Evolutionary conservation across 1,140 invertebrate genomes (phyloP).

Genomic region (Atta texana): DNA sequence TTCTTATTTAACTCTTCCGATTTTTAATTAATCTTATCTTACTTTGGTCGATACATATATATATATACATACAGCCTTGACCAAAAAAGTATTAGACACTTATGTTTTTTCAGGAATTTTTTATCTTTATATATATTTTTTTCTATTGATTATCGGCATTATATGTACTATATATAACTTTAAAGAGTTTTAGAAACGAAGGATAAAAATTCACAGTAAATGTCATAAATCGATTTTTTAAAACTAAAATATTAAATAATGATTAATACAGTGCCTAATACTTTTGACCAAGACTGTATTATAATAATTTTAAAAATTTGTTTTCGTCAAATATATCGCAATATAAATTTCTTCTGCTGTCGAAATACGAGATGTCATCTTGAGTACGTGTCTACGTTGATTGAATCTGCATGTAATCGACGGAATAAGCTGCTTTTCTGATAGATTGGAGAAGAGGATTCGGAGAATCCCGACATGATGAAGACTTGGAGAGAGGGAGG

Average conservation of each 20-base stretch:
- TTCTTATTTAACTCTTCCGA: background rate
- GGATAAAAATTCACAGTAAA: too few relatives aligned
- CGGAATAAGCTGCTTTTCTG: slow-evolving; percentile 77
- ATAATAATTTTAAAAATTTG: background rate
- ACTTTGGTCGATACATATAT: background rate
- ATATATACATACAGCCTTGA: background rate
- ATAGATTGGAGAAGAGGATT: slow-evolving; percentile 61
- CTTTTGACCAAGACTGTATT: too few relatives aligned
- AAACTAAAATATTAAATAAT: too few relatives aligned
- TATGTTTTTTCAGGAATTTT: too few relatives aligned
- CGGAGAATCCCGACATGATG: slow-evolving; percentile 10
- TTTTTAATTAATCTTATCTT: slow-evolving; percentile 3
- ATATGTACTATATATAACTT: too few relatives aligned
- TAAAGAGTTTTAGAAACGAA: too few relatives aligned
- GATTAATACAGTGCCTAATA: too few relatives aligned
- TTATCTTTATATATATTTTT: too few relatives aligned
- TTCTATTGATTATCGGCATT: too few relatives aligned
- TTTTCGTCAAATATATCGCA: slow-evolving; percentile 9
- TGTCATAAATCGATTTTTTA: too few relatives aligned
- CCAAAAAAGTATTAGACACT: too few relatives aligned
- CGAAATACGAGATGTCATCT: slow-evolving; percentile 12
- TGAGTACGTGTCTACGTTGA: slow-evolving; percentile 65
- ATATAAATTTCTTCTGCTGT: background rate
- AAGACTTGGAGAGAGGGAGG: background rate
- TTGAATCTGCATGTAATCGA: slow-evolving; percentile 81